Conservation (phyloP, 1,140 invertebrate genomes). For the Steinernema khuongi region DNA sequence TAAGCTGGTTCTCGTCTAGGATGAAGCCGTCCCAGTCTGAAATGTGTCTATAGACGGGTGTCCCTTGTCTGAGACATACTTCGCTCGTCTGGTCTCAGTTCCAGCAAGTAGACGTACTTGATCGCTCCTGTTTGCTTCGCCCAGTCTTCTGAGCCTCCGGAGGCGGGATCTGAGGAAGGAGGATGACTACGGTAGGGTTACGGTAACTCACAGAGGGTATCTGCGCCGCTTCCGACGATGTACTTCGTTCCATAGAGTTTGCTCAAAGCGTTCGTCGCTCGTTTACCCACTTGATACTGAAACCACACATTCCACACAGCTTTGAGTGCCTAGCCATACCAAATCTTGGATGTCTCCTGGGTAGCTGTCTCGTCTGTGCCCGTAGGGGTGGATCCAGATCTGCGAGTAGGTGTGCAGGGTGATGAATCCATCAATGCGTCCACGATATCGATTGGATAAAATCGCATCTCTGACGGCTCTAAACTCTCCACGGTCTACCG, state of each 20-base stretch:
- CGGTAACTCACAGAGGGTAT: constrained; percentile 44
- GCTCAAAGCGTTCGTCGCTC: constrained; percentile 46
- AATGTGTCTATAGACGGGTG: constrained; percentile 7
- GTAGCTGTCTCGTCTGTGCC: constrained; percentile 55
- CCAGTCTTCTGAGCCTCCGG: constrained; percentile 57
- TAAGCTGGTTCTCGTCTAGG: constrained; percentile 52
- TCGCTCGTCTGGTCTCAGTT: constrained; percentile 55
- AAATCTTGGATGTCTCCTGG: constrained; percentile 57
- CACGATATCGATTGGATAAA: constrained; percentile 48
- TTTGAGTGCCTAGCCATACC: constrained; percentile 26
- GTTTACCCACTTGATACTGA: constrained; percentile 56
- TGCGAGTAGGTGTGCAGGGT: constrained; percentile 59
- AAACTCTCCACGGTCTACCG: too few relatives aligned
- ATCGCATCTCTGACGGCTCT: constrained; percentile 52
- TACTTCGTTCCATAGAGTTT: constrained; percentile 57
- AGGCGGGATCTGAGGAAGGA: constrained; percentile 22
- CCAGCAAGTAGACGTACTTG: constrained; percentile 56
- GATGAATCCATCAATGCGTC: constrained; percentile 53
- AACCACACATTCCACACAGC: constrained; percentile 15
- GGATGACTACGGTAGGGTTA: not conserved
- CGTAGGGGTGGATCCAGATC: constrained; percentile 59
- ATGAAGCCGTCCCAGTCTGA: constrained; percentile 59
- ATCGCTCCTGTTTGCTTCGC: constrained; percentile 53
- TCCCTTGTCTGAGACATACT: constrained; percentile 35
- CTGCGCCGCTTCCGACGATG: constrained; percentile 53